A percentile compares a stretch with the other conserved stretches of the same genome.
phyloP scores from a whole-genome alignment of 2,888 invertebrate genomes.

The Hartigia nigra region DNA sequence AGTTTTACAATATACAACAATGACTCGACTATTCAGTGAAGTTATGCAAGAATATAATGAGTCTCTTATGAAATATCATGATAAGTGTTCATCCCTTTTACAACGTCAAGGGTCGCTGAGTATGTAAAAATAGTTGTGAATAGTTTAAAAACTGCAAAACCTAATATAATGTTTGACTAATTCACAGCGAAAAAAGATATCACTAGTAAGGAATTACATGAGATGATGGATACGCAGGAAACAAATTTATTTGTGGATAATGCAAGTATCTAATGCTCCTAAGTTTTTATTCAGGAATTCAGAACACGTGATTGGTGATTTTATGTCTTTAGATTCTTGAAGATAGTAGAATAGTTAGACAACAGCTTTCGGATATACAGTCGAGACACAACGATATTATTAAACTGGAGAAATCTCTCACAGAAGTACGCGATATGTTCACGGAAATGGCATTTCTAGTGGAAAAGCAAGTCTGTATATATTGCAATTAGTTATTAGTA shows the following conservation, averaged over 20 bases:
- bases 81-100: constrained; percentile 69
- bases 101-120: constrained; percentile 71
- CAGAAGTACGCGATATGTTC: constrained; percentile 85
- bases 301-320: background rate
- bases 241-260: constrained; percentile 68
- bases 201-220: constrained; percentile 63
- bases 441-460: constrained; percentile 84
- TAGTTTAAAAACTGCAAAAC: constrained; percentile 7
- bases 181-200: constrained; percentile 53
- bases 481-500: constrained; percentile 18
- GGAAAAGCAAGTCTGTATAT: constrained; percentile 74
- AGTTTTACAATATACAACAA: constrained; percentile 67
- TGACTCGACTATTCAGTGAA: constrained; percentile 67
- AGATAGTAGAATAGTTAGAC: constrained; percentile 81
- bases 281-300: background rate
- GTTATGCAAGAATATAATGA: constrained; percentile 69
- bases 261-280: constrained; percentile 55
- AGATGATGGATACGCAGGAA: constrained; percentile 63
- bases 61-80: constrained; percentile 68
- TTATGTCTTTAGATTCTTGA: constrained; percentile 74
- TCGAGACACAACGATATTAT: constrained; percentile 84
- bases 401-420: constrained; percentile 83
- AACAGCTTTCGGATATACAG: constrained; percentile 83
- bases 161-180: constrained; percentile 14
- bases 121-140: constrained; percentile 52